A percentile compares a stretch with the other conserved stretches of the same genome.
These are phyloP conservation scores for Camponotus vicinus DNA, from an alignment of 1,140 invertebrate genomes.

Conservation along the genomic window DNA sequence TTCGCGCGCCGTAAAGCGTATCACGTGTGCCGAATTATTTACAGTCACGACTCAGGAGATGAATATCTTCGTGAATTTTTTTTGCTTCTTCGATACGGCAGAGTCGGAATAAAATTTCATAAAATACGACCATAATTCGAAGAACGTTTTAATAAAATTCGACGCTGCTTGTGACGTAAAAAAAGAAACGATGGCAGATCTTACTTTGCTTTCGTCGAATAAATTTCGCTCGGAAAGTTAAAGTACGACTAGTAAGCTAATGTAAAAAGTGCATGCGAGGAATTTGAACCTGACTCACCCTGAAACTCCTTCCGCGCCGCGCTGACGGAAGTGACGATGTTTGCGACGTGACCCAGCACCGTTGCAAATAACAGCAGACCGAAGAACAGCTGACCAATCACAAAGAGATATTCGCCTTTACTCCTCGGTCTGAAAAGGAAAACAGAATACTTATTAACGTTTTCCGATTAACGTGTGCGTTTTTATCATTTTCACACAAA, in stretches of 20 bases:
- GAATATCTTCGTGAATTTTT: conserved; percentile 45
- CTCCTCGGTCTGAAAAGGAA: conserved; percentile 90
- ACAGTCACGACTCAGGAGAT: conserved; percentile 44
- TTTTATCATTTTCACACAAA: not conserved
- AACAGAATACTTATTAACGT: conserved; percentile 8
- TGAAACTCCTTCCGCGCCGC: conserved; percentile 98
- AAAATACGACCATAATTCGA: conserved; percentile 28
- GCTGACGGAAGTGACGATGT: conserved; percentile 98
- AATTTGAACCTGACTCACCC: conserved; percentile 89
- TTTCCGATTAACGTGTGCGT: not conserved
- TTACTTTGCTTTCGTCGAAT: conserved; percentile 24
- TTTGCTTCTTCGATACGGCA: not conserved
- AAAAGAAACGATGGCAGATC: conserved; percentile 13
- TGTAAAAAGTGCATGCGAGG: conserved; percentile 10
- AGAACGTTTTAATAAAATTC: conserved; percentile 28
- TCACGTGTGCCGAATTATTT: conserved; percentile 43
- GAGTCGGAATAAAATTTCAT: conserved; percentile 25
- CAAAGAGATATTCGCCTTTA: conserved; percentile 96
- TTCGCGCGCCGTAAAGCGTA: not conserved
- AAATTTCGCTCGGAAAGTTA: conserved; percentile 23
- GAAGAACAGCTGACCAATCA: conserved; percentile 95
- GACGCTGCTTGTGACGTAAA: not conserved
- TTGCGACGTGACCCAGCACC: conserved; percentile 97
- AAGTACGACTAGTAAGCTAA: not conserved
- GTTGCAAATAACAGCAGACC: conserved; percentile 96